These are phyloP conservation scores for Endotricha flammealis DNA, from an alignment of 2,888 invertebrate genomes.

Conservation along the genomic window DNA sequence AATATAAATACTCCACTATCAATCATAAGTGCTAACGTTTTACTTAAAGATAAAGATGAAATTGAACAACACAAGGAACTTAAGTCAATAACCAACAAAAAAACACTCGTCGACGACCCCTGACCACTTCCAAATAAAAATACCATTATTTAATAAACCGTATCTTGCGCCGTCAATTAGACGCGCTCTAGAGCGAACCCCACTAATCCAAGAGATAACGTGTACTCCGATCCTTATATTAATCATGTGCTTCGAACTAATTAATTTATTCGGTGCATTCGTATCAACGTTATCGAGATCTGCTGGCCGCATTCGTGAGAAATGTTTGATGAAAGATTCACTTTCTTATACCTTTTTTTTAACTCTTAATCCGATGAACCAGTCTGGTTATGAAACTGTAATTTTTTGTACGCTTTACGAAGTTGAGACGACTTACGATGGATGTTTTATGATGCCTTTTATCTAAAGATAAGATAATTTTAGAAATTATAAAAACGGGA, in stretches of 20 bases:
- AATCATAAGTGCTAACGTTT: too few relatives aligned
- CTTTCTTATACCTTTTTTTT: background rate
- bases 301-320: conserved; percentile 14
- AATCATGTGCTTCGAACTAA: conserved; percentile 63
- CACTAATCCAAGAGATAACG: conserved; percentile 68
- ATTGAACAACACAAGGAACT: too few relatives aligned
- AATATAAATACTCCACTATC: too few relatives aligned
- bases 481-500: too few relatives aligned
- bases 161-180: conserved; percentile 72
- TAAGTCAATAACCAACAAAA: too few relatives aligned
- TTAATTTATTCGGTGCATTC: conserved; percentile 62
- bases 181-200: conserved; percentile 49
- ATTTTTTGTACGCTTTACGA: too few relatives aligned
- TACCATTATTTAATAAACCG: conserved; percentile 65
- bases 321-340: conserved; percentile 9
- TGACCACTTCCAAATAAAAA: conserved; percentile 43
- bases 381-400: background rate
- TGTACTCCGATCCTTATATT: conserved; percentile 44
- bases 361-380: background rate
- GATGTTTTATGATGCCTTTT: too few relatives aligned
- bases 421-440: too few relatives aligned
- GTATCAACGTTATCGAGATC: conserved; percentile 47
- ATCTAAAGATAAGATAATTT: too few relatives aligned
- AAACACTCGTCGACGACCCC: background rate
- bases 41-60: too few relatives aligned